phyloP scores from a whole-genome alignment of 2,888 invertebrate species.

The Leptothorax acervorum region DNA sequence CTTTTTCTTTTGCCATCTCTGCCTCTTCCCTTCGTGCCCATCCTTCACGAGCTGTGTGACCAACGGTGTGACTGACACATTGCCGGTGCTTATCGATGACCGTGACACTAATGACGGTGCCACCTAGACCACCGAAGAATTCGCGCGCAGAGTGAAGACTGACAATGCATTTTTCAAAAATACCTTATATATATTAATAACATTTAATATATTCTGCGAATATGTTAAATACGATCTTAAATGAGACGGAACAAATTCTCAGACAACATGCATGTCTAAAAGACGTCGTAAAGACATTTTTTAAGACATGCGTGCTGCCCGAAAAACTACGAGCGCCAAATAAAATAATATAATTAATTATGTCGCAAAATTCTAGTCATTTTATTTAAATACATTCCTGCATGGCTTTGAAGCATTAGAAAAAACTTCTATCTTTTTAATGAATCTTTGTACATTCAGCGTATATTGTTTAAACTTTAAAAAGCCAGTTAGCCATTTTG shows the following conservation, averaged over 20 bases:
- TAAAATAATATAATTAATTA: background rate
- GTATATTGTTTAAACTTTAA: background rate
- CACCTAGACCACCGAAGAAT: background rate
- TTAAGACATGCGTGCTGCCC: background rate
- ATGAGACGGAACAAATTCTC: background rate
- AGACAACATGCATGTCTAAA: too few relatives aligned
- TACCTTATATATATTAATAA: background rate
- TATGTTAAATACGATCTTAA: background rate
- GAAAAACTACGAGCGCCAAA: background rate
- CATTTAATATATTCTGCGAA: background rate
- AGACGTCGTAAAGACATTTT: background rate
- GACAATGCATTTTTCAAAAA: conserved; percentile 6
- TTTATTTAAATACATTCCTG: background rate
- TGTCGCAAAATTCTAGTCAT: background rate
- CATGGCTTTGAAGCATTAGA: background rate
- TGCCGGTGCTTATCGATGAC: conserved; percentile 42
- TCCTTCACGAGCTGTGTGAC: conserved; percentile 48
- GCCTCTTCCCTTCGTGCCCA: background rate
- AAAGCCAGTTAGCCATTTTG: background rate
- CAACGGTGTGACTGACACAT: conserved; percentile 60
- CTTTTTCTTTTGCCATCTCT: background rate
- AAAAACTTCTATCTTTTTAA: background rate
- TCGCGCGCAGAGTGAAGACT: background rate
- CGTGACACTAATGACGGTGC: conserved; percentile 40
- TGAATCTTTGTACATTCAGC: background rate